Base-by-base conservation (phyloP, 2,888 invertebrate genomes). In the Falcaria lacertinaria region DNA sequence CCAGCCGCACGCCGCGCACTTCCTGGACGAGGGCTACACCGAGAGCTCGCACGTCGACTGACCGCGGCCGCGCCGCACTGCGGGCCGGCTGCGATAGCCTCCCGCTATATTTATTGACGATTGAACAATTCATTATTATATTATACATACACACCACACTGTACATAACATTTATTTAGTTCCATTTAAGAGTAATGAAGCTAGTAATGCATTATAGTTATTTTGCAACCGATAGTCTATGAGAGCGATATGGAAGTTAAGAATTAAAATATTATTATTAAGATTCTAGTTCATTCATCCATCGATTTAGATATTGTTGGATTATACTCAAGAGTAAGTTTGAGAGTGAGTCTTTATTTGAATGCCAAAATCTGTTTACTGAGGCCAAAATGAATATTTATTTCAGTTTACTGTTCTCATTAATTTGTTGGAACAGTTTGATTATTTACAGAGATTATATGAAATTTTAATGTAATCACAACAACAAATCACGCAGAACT, bases 141-240 rank as follows among this genome's bases (percentile, higher is more conserved):
- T 19, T 19, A 19, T 19, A 19, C 19, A 19, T n/a, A n/a, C n/a
- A 80, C 72, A 78, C 57, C 72, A 78, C 57, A 66, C 71, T 88
- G 88, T 88, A 88, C 69, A 88, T 87, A 88, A 87, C 79, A 86
- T 85, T 22, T 82, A 75, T 79, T 64, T 86, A 85, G 73, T 59
- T 83, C 84, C 70, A 52, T 54, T 53, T 84, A 84, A 81, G 80
- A 67, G 68, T 85, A 82, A 82, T 57, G 60, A 80, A 79, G 82
- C 83, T 88, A 87, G 85, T 67, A 71, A 70, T 77, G 82, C 82
- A 75, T 82, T 79, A 63, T 72, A 69, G 70, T 85, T 86, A 79
- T 84, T 84, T 87, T 84, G 85, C 87, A 76, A 74, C 73, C 66
- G 67, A 78, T 81, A 81, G 75, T 80, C 69, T 80, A 74, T 74